Evolutionary conservation across 2,113 vertebrate genomes (phyloP).

Genomic region (Proteles cristata): DNA sequence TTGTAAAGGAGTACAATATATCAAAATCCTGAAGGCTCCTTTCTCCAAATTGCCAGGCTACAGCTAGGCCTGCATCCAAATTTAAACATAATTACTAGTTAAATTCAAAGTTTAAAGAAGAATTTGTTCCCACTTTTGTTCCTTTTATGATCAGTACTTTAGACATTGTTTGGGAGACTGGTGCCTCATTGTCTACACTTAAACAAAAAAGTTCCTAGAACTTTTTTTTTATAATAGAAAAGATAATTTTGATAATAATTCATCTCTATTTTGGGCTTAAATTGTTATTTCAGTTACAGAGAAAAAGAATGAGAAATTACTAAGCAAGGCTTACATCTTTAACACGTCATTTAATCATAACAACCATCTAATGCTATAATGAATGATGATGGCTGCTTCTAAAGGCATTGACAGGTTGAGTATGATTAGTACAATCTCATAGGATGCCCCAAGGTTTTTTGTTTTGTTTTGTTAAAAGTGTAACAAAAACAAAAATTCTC

Average conservation of each 20-base stretch:
- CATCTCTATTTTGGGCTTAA: conserved; percentile 18
- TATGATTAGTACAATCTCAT: not conserved
- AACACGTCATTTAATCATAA: not conserved
- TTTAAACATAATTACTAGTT: conserved; percentile 61
- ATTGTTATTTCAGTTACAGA: conserved; percentile 34
- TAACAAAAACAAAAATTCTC: conserved; percentile 30
- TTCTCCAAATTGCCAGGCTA: conserved; percentile 2
- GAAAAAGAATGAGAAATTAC: not conserved
- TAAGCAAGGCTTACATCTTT: not conserved
- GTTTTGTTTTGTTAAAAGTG: conserved; percentile 17
- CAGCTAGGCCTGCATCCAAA: conserved; percentile 19
- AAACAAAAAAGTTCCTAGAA: conserved; percentile 16
- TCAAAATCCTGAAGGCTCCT: not conserved
- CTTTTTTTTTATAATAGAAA: not conserved
- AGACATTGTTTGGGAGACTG: not conserved
- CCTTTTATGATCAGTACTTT: conserved; percentile 32
- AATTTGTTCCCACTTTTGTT: conserved; percentile 26
- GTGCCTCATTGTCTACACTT: conserved; percentile 1
- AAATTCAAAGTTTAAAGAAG: conserved; percentile 50
- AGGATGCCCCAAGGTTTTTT: not conserved
- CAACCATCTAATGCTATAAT: not conserved
- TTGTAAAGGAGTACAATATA: not conserved
- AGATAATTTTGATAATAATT: conserved; percentile 28
- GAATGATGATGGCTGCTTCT: not conserved
- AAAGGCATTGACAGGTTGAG: not conserved